A percentile compares a stretch with the other conserved stretches of the same genome.
phyloP scores from a whole-genome alignment of 2,797 vertebrate species.

The Sebastolobus altivelis region DNA sequence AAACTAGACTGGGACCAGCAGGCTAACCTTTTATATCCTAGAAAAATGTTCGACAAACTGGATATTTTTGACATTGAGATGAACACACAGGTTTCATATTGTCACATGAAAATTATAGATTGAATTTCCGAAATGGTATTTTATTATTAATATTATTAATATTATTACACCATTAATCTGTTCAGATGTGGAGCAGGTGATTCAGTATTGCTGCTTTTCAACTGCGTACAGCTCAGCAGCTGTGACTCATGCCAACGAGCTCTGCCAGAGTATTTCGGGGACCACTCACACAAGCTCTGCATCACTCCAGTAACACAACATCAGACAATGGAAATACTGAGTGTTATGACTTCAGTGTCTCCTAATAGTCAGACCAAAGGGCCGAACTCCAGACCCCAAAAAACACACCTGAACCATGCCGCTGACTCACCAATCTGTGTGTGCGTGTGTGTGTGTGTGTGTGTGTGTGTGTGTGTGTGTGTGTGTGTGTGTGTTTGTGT shows the following conservation, averaged over 20 bases:
- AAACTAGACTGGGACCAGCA: slow-evolving; percentile 40
- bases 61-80: slow-evolving; percentile 12
- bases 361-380: slow-evolving; percentile 61
- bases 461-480: slow-evolving; percentile 37
- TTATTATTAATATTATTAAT: slow-evolving; percentile 20
- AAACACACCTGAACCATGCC: slow-evolving; percentile 71
- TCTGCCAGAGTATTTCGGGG: slow-evolving; percentile 37
- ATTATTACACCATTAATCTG: slow-evolving; percentile 16
- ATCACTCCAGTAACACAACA: slow-evolving; percentile 51
- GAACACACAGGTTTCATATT: background rate
- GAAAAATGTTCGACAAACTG: slow-evolving; percentile 26
- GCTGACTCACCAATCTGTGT: slow-evolving; percentile 63
- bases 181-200: slow-evolving; percentile 47
- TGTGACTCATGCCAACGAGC: slow-evolving; percentile 49
- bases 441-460: background rate
- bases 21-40: slow-evolving; percentile 35
- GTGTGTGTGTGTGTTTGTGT: slow-evolving; percentile 37
- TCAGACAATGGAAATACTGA: slow-evolving; percentile 75
- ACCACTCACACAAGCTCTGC: slow-evolving; percentile 33
- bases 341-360: slow-evolving; percentile 68
- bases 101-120: background rate
- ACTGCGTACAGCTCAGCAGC: slow-evolving; percentile 28
- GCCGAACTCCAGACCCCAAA: slow-evolving; percentile 64
- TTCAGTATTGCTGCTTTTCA: slow-evolving; percentile 32
- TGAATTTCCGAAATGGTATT: background rate